A percentile compares a stretch with the other conserved stretches of the same genome.
Evolutionary conservation across 2,797 vertebrate species (phyloP).

Genomic region (Neosilurus mollespiculum): DNA sequence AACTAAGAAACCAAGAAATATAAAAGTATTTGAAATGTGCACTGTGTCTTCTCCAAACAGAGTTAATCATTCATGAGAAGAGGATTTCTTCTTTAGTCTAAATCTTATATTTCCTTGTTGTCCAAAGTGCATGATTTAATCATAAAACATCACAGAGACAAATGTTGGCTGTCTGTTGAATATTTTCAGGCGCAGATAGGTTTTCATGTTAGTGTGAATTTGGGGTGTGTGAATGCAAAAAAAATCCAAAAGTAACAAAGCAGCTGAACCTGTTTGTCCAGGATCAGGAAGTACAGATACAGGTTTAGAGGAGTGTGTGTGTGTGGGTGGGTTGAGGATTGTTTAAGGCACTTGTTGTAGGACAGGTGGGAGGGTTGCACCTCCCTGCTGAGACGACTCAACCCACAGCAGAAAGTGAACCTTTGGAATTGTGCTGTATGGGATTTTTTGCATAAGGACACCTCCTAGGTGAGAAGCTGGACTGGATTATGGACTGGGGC

Average conservation of each 20-base stretch:
- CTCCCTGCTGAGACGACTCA: neutral
- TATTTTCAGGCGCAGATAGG: neutral
- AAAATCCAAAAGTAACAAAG: neutral
- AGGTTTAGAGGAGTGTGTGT: constrained; percentile 11
- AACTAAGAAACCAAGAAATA: neutral
- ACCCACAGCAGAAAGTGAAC: neutral
- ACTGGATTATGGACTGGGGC: constrained; percentile 31
- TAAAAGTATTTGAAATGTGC: neutral
- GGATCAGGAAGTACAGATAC: neutral
- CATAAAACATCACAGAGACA: neutral
- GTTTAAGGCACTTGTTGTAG: neutral
- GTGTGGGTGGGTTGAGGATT: neutral
- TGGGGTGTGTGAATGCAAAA: neutral
- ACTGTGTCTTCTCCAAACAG: too few relatives aligned
- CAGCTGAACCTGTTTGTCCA: constrained; percentile 9
- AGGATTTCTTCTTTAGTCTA: neutral
- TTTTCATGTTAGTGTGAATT: neutral
- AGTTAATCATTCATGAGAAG: neutral
- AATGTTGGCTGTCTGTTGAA: neutral
- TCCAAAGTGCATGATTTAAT: neutral
- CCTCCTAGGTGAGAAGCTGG: neutral
- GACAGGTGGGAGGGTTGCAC: neutral
- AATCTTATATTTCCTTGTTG: neutral
- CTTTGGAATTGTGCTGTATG: neutral
- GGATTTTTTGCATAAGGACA: neutral